Evolutionary conservation across 2,113 vertebrate species (phyloP).

Genomic region (Peromyscus maniculatus): DNA sequence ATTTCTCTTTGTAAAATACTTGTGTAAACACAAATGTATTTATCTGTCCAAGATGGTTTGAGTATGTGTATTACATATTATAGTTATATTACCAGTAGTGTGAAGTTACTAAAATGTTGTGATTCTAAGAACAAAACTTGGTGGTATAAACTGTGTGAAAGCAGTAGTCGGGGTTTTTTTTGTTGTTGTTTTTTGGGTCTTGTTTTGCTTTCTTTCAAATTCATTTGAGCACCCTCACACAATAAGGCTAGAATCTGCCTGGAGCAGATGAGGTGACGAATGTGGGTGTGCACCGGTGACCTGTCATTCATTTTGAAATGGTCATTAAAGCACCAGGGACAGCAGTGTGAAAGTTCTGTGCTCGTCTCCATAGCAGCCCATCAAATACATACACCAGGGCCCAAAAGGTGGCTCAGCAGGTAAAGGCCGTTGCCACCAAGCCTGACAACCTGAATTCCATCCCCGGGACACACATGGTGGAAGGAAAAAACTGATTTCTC

Average conservation of each 20-base stretch:
- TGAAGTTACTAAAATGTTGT: background rate
- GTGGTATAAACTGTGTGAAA: background rate
- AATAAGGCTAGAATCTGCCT: slow-evolving; percentile 11
- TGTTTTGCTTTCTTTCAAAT: background rate
- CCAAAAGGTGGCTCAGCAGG: background rate
- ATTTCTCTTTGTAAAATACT: background rate
- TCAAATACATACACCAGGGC: background rate
- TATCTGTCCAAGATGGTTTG: background rate
- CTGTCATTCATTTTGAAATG: slow-evolving; percentile 21
- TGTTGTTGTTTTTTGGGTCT: background rate
- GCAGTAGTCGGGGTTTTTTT: background rate
- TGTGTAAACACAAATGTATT: background rate
- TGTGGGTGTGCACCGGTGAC: background rate
- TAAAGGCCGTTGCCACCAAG: background rate
- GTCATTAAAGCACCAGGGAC: background rate
- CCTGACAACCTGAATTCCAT: background rate
- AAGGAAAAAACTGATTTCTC: background rate
- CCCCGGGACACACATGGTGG: background rate
- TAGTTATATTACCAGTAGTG: background rate
- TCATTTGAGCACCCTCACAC: background rate
- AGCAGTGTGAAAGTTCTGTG: background rate
- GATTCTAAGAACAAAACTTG: slow-evolving; percentile 2
- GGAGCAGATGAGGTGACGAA: background rate
- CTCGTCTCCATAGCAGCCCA: background rate
- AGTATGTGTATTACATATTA: background rate